Base-by-base conservation (phyloP, 1,140 invertebrate species). In the Bradysia coprophila region DNA sequence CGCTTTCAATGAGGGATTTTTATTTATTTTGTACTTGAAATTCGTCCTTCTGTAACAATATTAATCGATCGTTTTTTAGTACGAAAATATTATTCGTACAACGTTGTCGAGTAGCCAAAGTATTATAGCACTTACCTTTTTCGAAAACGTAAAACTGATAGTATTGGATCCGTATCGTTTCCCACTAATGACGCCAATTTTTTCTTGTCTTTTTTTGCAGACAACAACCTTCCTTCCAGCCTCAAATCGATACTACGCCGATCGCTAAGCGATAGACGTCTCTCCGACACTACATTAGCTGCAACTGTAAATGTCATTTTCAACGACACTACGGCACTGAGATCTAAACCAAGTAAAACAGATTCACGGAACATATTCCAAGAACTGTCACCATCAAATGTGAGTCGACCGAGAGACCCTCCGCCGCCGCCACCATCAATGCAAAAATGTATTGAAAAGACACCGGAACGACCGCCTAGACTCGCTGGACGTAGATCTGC, bases 291-390 rank as follows among this genome's bases (percentile, higher is more conserved):
- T 8, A 8, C 24, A 6, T 13, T 28, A 13, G 6, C 13, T 8
- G 18, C 36, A 5, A 38, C n/a, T 4, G 36, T 3, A 38, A 4
- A 18, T 38, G 10, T 65, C 57, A 51, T 55, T 56, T 76, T 79
- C 62, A 63, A 72, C 63, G 71, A 87, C 53, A 84, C 81, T 15
- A 86, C 85, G 79, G 74, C 81, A 16, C 62, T 86, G 45, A 70
- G 78, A 48, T 64, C 73, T n/a, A 72, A 70, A 51, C 64, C 64
- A 46, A 71, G 66, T 50, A 58, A 70, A 52, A 65, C 61, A 36
- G 69, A 73, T 55, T 66, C 68, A 31, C 66, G 69, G 52, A 66
- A 72, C 62, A 67, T 71, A 50, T 72, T 72, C 48, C 48, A 9
- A 9, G n/a, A 41, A 15, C 2, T 44, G 43, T 43, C 28, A 43